Percentiles rank a stretch among this genome's conserved stretches.
These are phyloP conservation scores for Glaucidium brasilianum DNA, from an alignment of 2,113 vertebrate species.

Conservation along the genomic window DNA sequence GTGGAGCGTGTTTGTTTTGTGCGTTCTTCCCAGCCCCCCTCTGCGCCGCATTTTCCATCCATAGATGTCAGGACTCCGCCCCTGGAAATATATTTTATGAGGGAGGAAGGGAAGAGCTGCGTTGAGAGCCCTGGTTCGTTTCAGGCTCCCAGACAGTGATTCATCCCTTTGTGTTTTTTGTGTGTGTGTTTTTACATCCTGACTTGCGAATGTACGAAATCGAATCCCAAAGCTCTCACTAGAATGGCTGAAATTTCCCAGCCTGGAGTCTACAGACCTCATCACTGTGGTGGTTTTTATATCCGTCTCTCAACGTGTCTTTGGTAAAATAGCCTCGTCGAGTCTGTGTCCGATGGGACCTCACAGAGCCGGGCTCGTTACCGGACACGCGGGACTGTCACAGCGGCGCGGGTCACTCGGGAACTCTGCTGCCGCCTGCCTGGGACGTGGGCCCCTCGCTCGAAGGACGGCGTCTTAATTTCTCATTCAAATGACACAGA, in stretches of 20 bases:
- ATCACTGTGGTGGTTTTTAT: constrained; percentile 47
- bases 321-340: background rate
- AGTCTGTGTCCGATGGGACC: background rate
- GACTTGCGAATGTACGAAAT: constrained; percentile 15
- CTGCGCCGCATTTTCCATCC: background rate
- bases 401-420: background rate
- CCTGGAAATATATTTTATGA: background rate
- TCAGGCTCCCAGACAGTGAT: background rate
- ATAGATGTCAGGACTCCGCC: background rate
- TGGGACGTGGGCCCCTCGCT: background rate
- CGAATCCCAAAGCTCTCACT: constrained; percentile 24
- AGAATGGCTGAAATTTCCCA: background rate
- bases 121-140: background rate
- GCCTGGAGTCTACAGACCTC: constrained; percentile 45
- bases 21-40: background rate
- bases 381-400: fast-evolving
- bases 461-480: background rate
- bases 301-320: background rate
- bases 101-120: background rate
- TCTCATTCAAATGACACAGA: background rate
- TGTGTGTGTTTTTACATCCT: background rate
- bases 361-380: background rate
- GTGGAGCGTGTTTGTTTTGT: background rate
- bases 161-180: background rate
- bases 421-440: background rate